Percentiles rank a stretch among this genome's conserved stretches.
Evolutionary conservation across 1,140 invertebrate species (phyloP).

Genomic region (Akabosia matsudoensis): DNA sequence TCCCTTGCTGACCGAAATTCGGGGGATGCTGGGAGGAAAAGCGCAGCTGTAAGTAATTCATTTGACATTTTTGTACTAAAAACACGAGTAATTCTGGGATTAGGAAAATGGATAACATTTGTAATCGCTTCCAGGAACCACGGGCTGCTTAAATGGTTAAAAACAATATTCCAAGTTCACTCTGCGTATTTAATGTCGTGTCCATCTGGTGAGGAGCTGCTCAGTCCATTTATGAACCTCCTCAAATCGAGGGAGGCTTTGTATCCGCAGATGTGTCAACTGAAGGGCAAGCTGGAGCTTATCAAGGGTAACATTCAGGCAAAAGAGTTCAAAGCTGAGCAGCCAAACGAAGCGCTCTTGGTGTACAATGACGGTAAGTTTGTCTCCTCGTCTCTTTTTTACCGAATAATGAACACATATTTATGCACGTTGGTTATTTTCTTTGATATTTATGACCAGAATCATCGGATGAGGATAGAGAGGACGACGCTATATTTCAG

Average conservation of each 20-base stretch:
- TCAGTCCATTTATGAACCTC: slow-evolving; percentile 60
- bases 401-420: too few relatives aligned
- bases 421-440: background rate
- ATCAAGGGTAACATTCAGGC: slow-evolving; percentile 47
- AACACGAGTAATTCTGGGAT: too few relatives aligned
- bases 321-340: slow-evolving; percentile 38
- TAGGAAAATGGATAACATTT: background rate
- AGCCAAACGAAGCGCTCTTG: slow-evolving; percentile 44
- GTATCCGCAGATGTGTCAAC: slow-evolving; percentile 56
- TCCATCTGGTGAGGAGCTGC: slow-evolving; percentile 56
- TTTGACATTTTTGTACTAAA: too few relatives aligned
- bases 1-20: slow-evolving; percentile 62
- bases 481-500: slow-evolving; percentile 42
- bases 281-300: slow-evolving; percentile 58
- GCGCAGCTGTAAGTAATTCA: slow-evolving; percentile 56
- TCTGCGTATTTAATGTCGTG: slow-evolving; percentile 62
- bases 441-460: slow-evolving; percentile 31
- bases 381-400: background rate
- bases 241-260: slow-evolving; percentile 59
- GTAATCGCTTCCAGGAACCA: slow-evolving; percentile 55
- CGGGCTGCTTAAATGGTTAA: slow-evolving; percentile 61
- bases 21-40: slow-evolving; percentile 60
- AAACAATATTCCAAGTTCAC: slow-evolving; percentile 59
- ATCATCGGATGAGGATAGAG: slow-evolving; percentile 45
- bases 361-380: slow-evolving; percentile 46